These are phyloP conservation scores for Nasonia giraulti DNA, from an alignment of 1,140 invertebrate species.

Conservation along the genomic window DNA sequence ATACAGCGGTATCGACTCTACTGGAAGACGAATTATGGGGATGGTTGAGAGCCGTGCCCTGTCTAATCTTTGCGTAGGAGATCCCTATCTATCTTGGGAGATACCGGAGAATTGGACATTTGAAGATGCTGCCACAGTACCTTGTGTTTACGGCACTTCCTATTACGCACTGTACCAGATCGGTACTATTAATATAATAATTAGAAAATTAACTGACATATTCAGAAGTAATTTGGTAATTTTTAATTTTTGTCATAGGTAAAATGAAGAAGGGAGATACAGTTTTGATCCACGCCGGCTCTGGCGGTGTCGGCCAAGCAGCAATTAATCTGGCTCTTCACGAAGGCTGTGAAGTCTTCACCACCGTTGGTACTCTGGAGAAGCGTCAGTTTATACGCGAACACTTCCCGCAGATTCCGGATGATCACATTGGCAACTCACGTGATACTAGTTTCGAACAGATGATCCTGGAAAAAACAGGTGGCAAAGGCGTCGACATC, in stretches of 20 bases:
- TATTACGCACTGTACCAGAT: constrained; percentile 83
- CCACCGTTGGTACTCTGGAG: constrained; percentile 82
- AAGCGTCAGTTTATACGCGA: constrained; percentile 82
- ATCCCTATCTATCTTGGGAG: constrained; percentile 82
- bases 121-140: constrained; percentile 91
- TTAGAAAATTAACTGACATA: too few relatives aligned
- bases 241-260: too few relatives aligned
- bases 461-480: constrained; percentile 79
- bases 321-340: constrained; percentile 83
- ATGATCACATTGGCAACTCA: constrained; percentile 84
- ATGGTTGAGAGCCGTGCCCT: background rate
- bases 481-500: constrained; percentile 84
- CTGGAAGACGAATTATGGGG: constrained; percentile 82
- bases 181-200: too few relatives aligned
- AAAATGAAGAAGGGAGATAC: constrained; percentile 78
- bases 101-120: constrained; percentile 89
- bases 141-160: constrained; percentile 89
- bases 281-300: constrained; percentile 84
- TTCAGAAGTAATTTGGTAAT: too few relatives aligned
- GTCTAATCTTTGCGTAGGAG: constrained; percentile 56
- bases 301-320: constrained; percentile 86
- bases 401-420: constrained; percentile 79
- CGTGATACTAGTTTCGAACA: constrained; percentile 82
- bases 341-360: constrained; percentile 81
- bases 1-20: constrained; percentile 76